Base-by-base conservation (phyloP, 2,888 invertebrate species). In the Augiades crinisus region DNA sequence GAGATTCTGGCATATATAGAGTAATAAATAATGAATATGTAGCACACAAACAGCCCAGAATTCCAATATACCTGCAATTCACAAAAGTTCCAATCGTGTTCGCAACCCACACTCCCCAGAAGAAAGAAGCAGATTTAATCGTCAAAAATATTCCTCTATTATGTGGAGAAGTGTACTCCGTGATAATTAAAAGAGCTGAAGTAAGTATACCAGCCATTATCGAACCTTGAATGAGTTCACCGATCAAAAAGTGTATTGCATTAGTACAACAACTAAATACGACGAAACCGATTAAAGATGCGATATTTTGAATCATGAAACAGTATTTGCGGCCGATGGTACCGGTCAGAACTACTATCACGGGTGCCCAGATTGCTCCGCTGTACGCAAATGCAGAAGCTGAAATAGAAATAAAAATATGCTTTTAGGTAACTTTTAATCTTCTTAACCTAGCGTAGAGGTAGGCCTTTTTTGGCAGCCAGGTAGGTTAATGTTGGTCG, bases 1-100 rank as follows among this genome's bases (percentile, higher is more conserved):
- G 61, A 3, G 60, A 60, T 27, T 63, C 59, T 0, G 61, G 58
- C 56, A 58, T 61, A 45, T 68, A 60, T 3, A 56, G 2, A 7
- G 38, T 21, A n/a, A 60, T 60, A 0, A 62, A 0, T 21, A 52
- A 36, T 14, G 31, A 38, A 22, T 50, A 57, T 5, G 47, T 10
- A 3, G 44, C 41, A 6, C 64, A 64, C 0, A 55, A 6, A 10
- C 47, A 24, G 4, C 53, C 55, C 4, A 58, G 3, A 1, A 55
- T 16, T 3, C 43, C 53, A 22, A 62, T 60, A 8, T 59, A 50
- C 21, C 45, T 63, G 55, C 59, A 63, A 10, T 57, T 49, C 5
- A 55, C 52, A 37, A 51, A 59, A 1, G 61, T 59, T 12, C 60
- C 61, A 0, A 60, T 57, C 0, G 57, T 51, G 36, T 60, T 60